These are phyloP conservation scores for Sciaenops ocellatus DNA, from an alignment of 2,797 vertebrate species.

Conservation along the genomic window DNA sequence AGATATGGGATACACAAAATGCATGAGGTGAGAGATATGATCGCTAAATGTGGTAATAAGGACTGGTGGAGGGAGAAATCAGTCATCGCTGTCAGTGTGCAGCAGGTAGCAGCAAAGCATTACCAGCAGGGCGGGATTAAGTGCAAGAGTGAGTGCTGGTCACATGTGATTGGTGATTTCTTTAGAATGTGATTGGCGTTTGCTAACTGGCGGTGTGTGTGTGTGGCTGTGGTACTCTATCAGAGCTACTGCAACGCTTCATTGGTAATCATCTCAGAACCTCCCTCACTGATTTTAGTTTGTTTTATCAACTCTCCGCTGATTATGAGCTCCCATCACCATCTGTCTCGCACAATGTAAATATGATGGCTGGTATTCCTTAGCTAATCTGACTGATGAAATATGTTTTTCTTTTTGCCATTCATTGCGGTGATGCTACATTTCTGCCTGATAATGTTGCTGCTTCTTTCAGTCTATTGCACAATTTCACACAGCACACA, in stretches of 20 bases:
- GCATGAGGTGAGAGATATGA: conserved; percentile 29
- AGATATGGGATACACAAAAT: conserved; percentile 41
- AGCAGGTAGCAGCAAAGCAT: conserved; percentile 31
- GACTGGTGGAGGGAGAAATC: conserved; percentile 35
- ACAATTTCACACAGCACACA: neutral
- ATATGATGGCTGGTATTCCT: conserved; percentile 19
- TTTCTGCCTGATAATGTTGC: neutral
- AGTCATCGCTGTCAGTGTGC: conserved; percentile 27
- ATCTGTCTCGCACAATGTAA: conserved; percentile 17
- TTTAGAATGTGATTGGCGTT: conserved; percentile 28
- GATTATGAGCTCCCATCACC: conserved; percentile 29
- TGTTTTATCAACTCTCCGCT: conserved; percentile 45
- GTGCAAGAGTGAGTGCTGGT: conserved; percentile 1
- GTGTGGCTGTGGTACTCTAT: neutral
- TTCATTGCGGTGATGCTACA: neutral
- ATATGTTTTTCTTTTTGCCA: neutral
- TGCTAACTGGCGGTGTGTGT: conserved; percentile 1
- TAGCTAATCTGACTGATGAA: conserved; percentile 5
- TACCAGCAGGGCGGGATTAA: conserved; percentile 18
- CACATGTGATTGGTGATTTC: conserved; percentile 25
- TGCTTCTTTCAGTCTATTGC: neutral
- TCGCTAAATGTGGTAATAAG: conserved; percentile 25
- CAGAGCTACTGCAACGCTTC: conserved; percentile 1
- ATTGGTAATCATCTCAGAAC: conserved; percentile 25
- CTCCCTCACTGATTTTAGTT: conserved; percentile 23